These are phyloP conservation scores for Cantharis nigra DNA, from an alignment of 2,888 invertebrate genomes.

Conservation along the genomic window DNA sequence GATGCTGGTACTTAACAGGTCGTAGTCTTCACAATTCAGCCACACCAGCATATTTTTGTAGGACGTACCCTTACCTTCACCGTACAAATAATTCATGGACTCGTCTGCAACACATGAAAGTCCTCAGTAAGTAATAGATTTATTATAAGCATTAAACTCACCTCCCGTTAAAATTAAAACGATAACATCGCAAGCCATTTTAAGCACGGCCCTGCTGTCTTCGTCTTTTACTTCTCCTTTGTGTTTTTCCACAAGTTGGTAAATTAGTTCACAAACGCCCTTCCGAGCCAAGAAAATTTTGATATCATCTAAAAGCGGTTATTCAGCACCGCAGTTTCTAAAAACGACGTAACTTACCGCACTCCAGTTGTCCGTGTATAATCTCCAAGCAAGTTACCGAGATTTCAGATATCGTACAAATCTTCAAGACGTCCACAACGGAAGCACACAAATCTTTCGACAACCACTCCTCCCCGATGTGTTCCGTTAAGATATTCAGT, in stretches of 20 bases:
- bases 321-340: background rate
- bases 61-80: constrained; percentile 71
- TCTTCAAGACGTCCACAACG: constrained; percentile 66
- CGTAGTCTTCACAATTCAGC: constrained; percentile 74
- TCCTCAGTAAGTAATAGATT: too few relatives aligned
- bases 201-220: constrained; percentile 71
- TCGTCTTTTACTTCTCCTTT: constrained; percentile 66
- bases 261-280: constrained; percentile 76
- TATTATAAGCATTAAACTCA: constrained; percentile 48
- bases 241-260: constrained; percentile 73
- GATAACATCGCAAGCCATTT: constrained; percentile 84
- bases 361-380: constrained; percentile 76
- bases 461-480: constrained; percentile 59
- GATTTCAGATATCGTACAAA: constrained; percentile 71
- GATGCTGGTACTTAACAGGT: constrained; percentile 80
- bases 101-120: constrained; percentile 64
- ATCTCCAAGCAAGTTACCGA: constrained; percentile 78
- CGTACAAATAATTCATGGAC: constrained; percentile 84
- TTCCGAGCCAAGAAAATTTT: constrained; percentile 76
- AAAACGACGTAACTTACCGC: constrained; percentile 58
- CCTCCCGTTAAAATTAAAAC: constrained; percentile 86
- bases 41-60: constrained; percentile 76
- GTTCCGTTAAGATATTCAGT: constrained; percentile 67
- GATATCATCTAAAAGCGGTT: constrained; percentile 66
- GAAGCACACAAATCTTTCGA: constrained; percentile 46